A percentile compares a stretch with the other conserved stretches of the same genome.
phyloP scores from a whole-genome alignment of 2,888 invertebrate genomes.

The Cheilosia urbana region DNA sequence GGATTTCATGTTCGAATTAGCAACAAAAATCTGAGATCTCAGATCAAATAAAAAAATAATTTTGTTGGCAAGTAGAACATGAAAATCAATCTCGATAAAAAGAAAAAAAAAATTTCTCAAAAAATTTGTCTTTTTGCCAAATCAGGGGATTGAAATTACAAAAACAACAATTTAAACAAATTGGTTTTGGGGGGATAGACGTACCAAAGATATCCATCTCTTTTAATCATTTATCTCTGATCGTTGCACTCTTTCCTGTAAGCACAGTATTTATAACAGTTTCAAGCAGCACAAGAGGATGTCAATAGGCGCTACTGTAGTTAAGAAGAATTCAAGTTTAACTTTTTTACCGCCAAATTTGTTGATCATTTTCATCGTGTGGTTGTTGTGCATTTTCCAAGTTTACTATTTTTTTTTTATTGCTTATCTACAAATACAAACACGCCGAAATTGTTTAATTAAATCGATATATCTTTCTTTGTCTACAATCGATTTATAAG shows the following conservation, averaged over 20 bases:
- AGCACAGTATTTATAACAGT: background rate
- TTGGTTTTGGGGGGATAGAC: no score
- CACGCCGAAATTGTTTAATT: background rate
- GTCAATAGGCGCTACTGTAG: slow-evolving; percentile 30
- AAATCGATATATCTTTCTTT: background rate
- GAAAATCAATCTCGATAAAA: no score
- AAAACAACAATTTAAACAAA: no score
- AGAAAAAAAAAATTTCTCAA: no score
- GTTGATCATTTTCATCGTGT: slow-evolving; percentile 43
- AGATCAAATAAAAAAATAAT: no score
- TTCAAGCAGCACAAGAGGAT: background rate
- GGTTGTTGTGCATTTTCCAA: slow-evolving; percentile 14
- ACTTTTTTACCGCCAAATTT: slow-evolving; percentile 57
- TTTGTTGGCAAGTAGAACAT: no score
- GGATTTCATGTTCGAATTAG: no score
- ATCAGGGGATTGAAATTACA: no score
- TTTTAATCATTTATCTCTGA: no score
- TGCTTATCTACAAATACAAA: background rate
- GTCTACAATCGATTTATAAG: background rate
- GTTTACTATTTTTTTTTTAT: background rate
- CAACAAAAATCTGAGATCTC: no score
- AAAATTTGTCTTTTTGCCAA: no score
- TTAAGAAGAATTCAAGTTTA: background rate
- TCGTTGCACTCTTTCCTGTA: slow-evolving; percentile 4
- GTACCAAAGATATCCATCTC: no score